Conservation (phyloP, 2,888 invertebrate species). For the Pelosia muscerda region DNA sequence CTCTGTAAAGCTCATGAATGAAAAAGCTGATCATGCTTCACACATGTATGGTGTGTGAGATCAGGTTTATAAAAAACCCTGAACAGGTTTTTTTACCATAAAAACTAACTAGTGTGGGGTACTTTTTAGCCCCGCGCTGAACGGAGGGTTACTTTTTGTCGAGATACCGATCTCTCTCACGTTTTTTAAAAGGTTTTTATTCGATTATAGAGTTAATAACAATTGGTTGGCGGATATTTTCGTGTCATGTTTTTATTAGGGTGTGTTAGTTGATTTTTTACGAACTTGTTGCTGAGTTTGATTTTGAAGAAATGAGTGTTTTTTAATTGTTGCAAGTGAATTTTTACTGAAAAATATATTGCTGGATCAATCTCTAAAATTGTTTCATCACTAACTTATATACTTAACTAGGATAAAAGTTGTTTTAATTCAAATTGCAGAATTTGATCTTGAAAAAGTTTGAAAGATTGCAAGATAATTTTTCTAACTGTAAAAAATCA, state of each 20-base stretch:
- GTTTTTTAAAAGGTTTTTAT: constrained; percentile 78
- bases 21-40: constrained; percentile 48
- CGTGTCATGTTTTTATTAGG: constrained; percentile 62
- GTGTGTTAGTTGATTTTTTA: constrained; percentile 24
- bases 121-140: constrained; percentile 63
- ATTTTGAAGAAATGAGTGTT: background rate
- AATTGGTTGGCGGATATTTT: constrained; percentile 79
- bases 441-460: background rate
- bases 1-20: constrained; percentile 40
- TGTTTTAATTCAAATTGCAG: background rate
- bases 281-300: constrained; percentile 15
- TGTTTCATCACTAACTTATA: background rate
- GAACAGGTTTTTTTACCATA: constrained; percentile 69
- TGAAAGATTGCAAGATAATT: background rate
- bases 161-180: constrained; percentile 81
- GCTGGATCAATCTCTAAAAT: background rate
- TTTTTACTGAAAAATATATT: too few species aligned
- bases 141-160: constrained; percentile 72
- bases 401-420: background rate
- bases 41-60: constrained; percentile 48
- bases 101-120: constrained; percentile 66
- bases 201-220: constrained; percentile 66
- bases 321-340: too few species aligned
- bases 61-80: constrained; percentile 76
- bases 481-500: too few species aligned